phyloP scores from a whole-genome alignment of 2,113 vertebrate species.

The Oncorhynchus keta region DNA sequence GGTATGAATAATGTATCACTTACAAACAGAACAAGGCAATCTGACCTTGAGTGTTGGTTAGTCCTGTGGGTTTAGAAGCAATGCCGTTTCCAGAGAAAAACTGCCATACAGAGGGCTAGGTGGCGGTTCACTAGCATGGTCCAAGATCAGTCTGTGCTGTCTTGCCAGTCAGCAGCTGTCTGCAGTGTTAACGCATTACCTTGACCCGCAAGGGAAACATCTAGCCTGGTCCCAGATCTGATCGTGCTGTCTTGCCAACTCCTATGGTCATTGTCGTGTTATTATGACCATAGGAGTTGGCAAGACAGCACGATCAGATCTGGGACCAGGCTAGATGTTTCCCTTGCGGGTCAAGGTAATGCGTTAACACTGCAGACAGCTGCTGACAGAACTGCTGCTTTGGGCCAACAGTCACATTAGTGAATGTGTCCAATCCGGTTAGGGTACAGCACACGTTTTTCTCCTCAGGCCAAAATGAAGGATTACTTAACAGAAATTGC shows the following conservation, averaged over 20 bases:
- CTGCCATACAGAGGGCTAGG: background rate
- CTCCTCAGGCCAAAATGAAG: background rate
- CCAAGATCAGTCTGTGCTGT: too few relatives aligned
- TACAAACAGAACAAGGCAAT: conserved; percentile 28
- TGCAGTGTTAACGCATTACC: background rate
- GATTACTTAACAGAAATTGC: background rate
- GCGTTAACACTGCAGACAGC: background rate
- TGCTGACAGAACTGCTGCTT: background rate
- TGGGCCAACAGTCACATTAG: background rate
- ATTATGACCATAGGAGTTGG: too few relatives aligned
- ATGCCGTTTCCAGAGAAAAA: background rate
- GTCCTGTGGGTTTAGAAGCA: background rate
- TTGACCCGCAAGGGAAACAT: background rate
- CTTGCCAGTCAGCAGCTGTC: too few relatives aligned
- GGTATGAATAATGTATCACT: conserved; percentile 46
- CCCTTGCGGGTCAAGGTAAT: background rate
- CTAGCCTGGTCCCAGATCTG: too few relatives aligned
- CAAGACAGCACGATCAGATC: too few relatives aligned
- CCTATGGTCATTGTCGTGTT: too few relatives aligned
- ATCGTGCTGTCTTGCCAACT: too few relatives aligned
- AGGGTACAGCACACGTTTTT: background rate
- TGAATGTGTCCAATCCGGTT: background rate
- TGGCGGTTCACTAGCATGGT: background rate
- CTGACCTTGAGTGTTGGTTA: conserved; percentile 22
- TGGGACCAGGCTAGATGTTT: background rate